Base-by-base conservation (phyloP, 2,888 invertebrate genomes). In the Chaetoderma sp. region DNA sequence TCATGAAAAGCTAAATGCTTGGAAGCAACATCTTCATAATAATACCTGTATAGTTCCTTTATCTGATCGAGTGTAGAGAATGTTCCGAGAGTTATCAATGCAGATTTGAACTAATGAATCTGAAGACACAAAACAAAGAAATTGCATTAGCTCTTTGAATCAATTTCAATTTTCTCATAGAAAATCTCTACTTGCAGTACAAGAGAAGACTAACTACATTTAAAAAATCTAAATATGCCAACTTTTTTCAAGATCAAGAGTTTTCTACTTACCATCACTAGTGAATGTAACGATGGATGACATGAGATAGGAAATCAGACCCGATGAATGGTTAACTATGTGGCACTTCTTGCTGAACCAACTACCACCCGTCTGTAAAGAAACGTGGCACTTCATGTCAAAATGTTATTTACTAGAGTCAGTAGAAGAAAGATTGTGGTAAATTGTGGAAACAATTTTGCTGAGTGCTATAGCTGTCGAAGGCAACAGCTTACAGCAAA, bases 311-410 rank as follows among this genome's bases (percentile, higher is more conserved):
- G 96, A 95, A 28, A 97, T 88, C 4, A 93, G 89, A 72, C 94
- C 93, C 65, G 93, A 94, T 0, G 98, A 96, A 84, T 96, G 95
- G 86, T 98, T 98, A 0, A 96, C 90, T 89, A 96, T 98, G 86
- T 93, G 93, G 86, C 96, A 98, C 74, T 95, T 93, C 86, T 95
- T 94, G 23, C 95, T 94, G 87, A 97, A 95, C 97, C 97, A 98
- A 71, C 94, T 94, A 74, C 88, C 87, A 57, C 83, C 80, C 18
- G 83, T 83, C 83, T 84, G 70, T 8, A 72, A 71, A 32, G 54
- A 23, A 30, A 36, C 57, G 50, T 1, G 1, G n/a, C n/a, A n/a
- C n/a, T n/a, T n/a, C n/a, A n/a, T n/a, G n/a, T n/a, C n/a, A 56
- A 30, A 45, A 56, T n/a, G n/a, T n/a, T n/a, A n/a, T n/a, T n/a